Base-by-base conservation (phyloP, 1,140 invertebrate genomes). In the Forficula auricularia region DNA sequence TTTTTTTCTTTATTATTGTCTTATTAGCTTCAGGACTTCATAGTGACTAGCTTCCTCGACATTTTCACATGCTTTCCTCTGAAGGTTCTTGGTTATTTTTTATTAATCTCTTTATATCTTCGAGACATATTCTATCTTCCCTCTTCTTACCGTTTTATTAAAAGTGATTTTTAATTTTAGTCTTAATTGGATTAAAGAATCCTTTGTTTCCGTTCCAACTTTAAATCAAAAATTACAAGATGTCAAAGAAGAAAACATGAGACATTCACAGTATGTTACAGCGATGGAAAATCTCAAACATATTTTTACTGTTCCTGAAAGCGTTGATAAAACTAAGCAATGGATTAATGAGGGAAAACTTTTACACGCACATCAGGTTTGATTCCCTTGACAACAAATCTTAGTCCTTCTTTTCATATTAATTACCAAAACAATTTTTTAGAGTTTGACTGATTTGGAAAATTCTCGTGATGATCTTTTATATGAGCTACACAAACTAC, bases 221-320 rank as follows among this genome's bases (percentile, higher is more conserved):
- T 62, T 97, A 2, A 80, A 78, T 34, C 69, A 76, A 9, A 82
- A 79, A 31, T 59, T 98, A 7, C 79, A 82, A 56, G 71, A 79
- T 37, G 82, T 98, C 0, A 71, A 87, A 30, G 82, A 88, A 47
- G 92, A 98, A 62, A 95, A 95, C 59, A 82, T 82, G 48, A 73
- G 79, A 14, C 89, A 98, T 62, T 88, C 84, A 0, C 83, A 98
- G 61, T 94, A 96, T 60, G 88, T 88, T 0, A 94, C 92, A 9
- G 92, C 94, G 2, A 91, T 92, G 70, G 92, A 98, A 56, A 98
- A 98, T 61, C 65, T 98, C 3, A 97, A 95, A 58, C 90, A 98
- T 56, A 94, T 98, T 44, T 96, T 98, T 52, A 96, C 89, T 35
- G 90, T 98, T 0, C 90, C 89, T 9, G 89, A 95, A 56, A 95